Evolutionary conservation across 2,113 vertebrate species (phyloP).

Genomic region (Rhipidura dahli): DNA sequence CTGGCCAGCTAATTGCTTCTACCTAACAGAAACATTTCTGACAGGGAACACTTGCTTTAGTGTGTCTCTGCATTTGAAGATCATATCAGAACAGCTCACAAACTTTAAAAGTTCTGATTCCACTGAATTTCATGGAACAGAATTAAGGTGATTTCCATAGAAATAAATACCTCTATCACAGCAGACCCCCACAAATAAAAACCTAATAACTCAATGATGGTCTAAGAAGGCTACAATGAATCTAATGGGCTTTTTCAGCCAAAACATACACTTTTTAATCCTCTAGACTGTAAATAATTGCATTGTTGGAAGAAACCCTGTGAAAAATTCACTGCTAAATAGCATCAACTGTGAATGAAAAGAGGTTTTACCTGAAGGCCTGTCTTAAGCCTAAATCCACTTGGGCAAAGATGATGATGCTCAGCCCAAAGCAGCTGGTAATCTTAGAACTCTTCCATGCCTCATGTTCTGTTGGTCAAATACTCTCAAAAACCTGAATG

Average conservation of each 20-base stretch:
- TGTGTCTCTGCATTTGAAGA: background rate
- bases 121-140: background rate
- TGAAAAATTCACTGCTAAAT: background rate
- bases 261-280: background rate
- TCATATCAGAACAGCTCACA: background rate
- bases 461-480: conserved; percentile 45
- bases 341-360: background rate
- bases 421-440: conserved; percentile 25
- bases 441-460: conserved; percentile 70
- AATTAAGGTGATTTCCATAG: background rate
- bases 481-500: conserved; percentile 52
- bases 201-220: background rate
- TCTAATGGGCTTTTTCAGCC: background rate
- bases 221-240: background rate
- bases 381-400: conserved; percentile 37
- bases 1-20: background rate
- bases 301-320: background rate
- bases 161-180: background rate
- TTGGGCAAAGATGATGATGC: background rate
- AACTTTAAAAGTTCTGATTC: background rate
- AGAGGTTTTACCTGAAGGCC: conserved; percentile 65
- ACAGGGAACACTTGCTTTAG: background rate
- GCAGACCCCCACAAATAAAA: background rate
- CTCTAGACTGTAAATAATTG: background rate
- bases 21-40: background rate